Conservation (phyloP, 2,113 vertebrate genomes). For the Oreocharis arfaki region DNA sequence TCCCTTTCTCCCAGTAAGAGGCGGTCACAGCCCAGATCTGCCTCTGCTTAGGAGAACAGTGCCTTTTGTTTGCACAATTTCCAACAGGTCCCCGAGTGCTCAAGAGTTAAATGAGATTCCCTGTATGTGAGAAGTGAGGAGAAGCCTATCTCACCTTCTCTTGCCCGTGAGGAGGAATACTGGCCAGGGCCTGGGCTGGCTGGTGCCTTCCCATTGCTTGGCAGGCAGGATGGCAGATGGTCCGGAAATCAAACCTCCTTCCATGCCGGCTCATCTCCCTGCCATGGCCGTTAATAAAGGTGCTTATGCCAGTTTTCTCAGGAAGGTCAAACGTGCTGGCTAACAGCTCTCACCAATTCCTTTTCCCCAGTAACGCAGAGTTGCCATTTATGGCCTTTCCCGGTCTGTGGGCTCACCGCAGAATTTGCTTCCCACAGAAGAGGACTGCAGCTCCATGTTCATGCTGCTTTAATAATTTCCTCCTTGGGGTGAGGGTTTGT, state of each 20-base stretch:
- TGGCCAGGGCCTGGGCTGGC: neutral
- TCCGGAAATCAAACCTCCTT: neutral
- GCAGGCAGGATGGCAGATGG: neutral
- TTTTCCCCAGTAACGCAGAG: neutral
- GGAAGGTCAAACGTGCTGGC: neutral
- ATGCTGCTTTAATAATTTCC: neutral
- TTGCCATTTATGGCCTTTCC: neutral
- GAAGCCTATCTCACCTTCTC: neutral
- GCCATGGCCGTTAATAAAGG: neutral
- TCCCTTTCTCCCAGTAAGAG: neutral
- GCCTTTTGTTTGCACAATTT: neutral
- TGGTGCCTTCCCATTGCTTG: fast-evolving
- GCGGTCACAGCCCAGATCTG: neutral
- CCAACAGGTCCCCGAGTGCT: neutral
- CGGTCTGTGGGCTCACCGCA: neutral
- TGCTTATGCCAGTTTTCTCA: neutral
- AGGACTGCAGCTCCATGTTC: neutral
- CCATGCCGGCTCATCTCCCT: fast-evolving
- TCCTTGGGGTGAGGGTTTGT: neutral
- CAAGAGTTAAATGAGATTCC: neutral
- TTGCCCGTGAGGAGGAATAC: neutral
- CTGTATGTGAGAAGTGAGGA: fast-evolving
- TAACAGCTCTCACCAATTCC: neutral
- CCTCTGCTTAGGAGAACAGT: neutral
- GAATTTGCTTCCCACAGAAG: neutral